Evolutionary conservation across 30 jellyfish, hydroid and myxozoan species (phyloP), one percentile per base, ranked within the genome.

Genomic region (Catostylus mosaicus): DNA sequence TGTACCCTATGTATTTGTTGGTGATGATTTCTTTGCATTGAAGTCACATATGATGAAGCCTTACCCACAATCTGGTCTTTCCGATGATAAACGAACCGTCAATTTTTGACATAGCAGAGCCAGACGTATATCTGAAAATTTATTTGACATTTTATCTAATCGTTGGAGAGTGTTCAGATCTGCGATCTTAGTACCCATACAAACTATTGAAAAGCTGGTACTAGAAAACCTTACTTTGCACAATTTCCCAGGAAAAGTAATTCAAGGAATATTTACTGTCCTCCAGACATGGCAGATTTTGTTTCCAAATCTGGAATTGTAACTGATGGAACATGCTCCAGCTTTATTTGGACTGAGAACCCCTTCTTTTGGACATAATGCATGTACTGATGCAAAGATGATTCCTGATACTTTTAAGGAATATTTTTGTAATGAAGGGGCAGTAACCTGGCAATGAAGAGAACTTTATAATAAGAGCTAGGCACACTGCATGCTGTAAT

Each of bases 141-240:
- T 64, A 29, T 64, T 29, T 11, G 77, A 26, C 4, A 70, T 70
- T 20, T 26, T 51, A 26, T 73, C 85, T 19, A 73, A 73, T 51
- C 85, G 73, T 29, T 73, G 56, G 85, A 47, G 85, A 12, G 73
- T 73, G 47, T 73, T 73, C 40, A 48, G 73, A 73, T 73, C 85
- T 2, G 73, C 32, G 38, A 34, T 67, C 9, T 47, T 67, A 30
- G 18, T 67, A 27, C 79, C 79, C 26, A 57, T 59, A 67, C 59
- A 67, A 36, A 31, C 79, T 36, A 67, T 67, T 27, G 61, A 36
- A 27, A 24, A 33, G n/a, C 57, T 67, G 33, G 61, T 36, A 32
- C 30, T 34, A 47, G 60, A 57, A 67, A 63, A 40, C 26, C 45
- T 63, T 24, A 63, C 75, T 14, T 26, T 31, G 5, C 79, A 30